phyloP scores from a whole-genome alignment of 1,140 invertebrate species.

The Saxidomus purpurata region DNA sequence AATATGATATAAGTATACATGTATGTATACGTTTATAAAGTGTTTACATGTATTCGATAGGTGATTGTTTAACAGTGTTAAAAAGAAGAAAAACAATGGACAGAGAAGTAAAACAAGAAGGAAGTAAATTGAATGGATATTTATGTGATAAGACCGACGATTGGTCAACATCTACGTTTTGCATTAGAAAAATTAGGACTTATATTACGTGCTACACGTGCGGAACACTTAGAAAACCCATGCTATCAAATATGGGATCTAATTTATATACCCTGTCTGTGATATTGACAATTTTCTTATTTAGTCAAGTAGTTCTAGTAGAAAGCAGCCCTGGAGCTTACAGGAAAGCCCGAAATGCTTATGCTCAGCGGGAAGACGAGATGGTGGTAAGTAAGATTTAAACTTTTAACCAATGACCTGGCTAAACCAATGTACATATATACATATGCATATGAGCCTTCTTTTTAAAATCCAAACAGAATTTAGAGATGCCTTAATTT shows the following conservation, averaged over 20 bases:
- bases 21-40: background rate
- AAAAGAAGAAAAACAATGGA: background rate
- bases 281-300: conserved; percentile 17
- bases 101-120: background rate
- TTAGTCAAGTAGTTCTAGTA: conserved; percentile 1
- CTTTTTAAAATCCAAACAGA: no score
- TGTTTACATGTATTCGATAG: background rate
- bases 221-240: background rate
- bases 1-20: no score
- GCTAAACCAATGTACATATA: no score
- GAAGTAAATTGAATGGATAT: background rate
- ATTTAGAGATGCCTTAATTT: no score
- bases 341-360: background rate
- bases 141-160: background rate
- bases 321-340: background rate
- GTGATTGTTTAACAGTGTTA: no score
- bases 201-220: background rate
- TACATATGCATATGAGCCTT: no score
- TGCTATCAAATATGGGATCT: conserved; percentile 1
- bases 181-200: background rate
- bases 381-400: conserved; percentile 19
- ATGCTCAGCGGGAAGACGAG: background rate
- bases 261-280: conserved; percentile 23
- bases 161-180: background rate
- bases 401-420: background rate